Evolutionary conservation across 1,140 invertebrate species (phyloP).

Genomic region (Drosophila biarmipes): DNA sequence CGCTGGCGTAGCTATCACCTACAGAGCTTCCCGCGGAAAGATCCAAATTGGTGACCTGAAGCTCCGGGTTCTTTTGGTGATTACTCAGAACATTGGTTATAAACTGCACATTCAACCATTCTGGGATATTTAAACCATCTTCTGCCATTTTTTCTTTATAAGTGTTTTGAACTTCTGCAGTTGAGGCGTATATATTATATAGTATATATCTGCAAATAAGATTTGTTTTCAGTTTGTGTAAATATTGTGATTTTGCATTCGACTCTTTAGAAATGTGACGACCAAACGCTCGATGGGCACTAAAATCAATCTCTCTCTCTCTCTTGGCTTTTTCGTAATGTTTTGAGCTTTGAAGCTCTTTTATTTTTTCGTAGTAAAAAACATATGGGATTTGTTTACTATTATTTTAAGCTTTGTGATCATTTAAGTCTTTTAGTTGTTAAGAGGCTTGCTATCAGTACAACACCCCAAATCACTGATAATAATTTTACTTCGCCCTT

Average conservation of each 20-base stretch:
- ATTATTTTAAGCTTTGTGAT: neutral
- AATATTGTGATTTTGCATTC: too few relatives aligned
- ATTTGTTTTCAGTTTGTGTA: too few relatives aligned
- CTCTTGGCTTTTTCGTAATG: neutral
- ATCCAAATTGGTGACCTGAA: slow-evolving; percentile 28
- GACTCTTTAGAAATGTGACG: neutral
- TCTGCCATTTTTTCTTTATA: slow-evolving; percentile 1
- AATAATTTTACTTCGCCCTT: too few relatives aligned
- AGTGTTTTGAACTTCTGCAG: neutral
- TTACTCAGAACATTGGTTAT: slow-evolving; percentile 43
- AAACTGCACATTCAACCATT: slow-evolving; percentile 42
- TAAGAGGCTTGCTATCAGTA: too few relatives aligned
- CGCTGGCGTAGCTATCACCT: slow-evolving; percentile 75
- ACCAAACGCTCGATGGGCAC: neutral
- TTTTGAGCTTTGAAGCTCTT: slow-evolving; percentile 4
- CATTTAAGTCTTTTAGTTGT: neutral
- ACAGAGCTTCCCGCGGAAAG: slow-evolving; percentile 51
- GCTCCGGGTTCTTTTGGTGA: slow-evolving; percentile 20
- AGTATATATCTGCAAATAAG: too few relatives aligned
- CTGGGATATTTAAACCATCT: neutral
- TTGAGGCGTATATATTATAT: too few relatives aligned
- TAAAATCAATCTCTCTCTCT: neutral
- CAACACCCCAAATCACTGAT: too few relatives aligned
- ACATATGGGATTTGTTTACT: neutral
- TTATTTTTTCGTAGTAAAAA: neutral